Conservation (phyloP, 2,888 invertebrate genomes). For the Epsilonema sp. region DNA sequence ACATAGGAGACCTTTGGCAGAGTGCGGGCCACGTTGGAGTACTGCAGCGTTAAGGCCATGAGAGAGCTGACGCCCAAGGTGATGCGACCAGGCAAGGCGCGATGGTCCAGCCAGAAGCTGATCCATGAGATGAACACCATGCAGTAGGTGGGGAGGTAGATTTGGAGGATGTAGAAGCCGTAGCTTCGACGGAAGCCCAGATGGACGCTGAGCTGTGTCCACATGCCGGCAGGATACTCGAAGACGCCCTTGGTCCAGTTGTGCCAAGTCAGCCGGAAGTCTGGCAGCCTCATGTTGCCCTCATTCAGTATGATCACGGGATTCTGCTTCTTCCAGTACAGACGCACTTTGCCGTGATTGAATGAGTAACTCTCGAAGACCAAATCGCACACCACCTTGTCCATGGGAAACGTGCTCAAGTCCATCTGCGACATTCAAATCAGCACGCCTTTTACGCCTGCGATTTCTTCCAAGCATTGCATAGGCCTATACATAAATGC, state of each 20-base stretch:
- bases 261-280: constrained; percentile 17
- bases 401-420: constrained; percentile 14
- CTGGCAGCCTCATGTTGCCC: constrained; percentile 20
- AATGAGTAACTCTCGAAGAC: constrained; percentile 26
- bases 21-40: constrained; percentile 22
- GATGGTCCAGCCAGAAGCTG: constrained; percentile 25
- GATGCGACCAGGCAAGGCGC: constrained; percentile 17
- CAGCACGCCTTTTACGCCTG: too few relatives aligned
- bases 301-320: constrained; percentile 23
- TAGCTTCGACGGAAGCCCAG: constrained; percentile 5
- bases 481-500: too few relatives aligned
- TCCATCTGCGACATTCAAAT: too few relatives aligned
- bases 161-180: constrained; percentile 13
- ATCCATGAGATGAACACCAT: constrained; percentile 29
- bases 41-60: constrained; percentile 27
- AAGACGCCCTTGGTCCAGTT: constrained; percentile 21
- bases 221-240: constrained; percentile 26
- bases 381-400: constrained; percentile 15
- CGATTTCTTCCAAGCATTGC: too few relatives aligned
- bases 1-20: constrained; percentile 27
- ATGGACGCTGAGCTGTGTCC: constrained; percentile 21
- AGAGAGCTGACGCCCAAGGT: constrained; percentile 23
- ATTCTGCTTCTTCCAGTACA: constrained; percentile 22
- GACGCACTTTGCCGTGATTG: constrained; percentile 21
- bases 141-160: constrained; percentile 27